A percentile compares a stretch with the other conserved stretches of the same genome.
phyloP scores from a whole-genome alignment of 2,797 vertebrate species.

The Hoplostethus mediterraneus region DNA sequence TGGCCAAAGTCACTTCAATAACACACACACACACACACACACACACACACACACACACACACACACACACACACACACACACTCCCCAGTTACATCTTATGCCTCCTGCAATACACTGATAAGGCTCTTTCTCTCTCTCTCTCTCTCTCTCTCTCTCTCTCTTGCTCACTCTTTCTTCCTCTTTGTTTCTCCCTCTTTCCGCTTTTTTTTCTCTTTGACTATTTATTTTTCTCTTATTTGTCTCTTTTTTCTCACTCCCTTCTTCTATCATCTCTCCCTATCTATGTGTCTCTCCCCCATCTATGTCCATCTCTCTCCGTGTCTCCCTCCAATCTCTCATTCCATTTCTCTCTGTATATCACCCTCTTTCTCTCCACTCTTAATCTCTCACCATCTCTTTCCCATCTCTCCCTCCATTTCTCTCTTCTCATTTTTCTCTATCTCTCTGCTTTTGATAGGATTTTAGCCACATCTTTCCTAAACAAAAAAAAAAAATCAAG shows the following conservation, averaged over 20 bases:
- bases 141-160: constrained; percentile 60
- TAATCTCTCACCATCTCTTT: neutral
- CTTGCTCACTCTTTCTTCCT: constrained; percentile 64
- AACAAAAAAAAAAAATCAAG: no score
- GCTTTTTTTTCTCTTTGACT: no score
- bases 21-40: constrained; percentile 62
- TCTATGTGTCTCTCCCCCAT: constrained; percentile 14
- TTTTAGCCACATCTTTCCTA: neutral
- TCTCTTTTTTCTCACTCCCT: constrained; percentile 41
- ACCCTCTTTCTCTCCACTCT: neutral
- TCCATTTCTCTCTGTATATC: constrained; percentile 12
- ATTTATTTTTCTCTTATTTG: no score
- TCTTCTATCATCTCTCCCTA: constrained; percentile 26
- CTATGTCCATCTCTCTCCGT: constrained; percentile 1
- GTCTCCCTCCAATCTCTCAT: neutral
- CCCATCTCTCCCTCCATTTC: constrained; percentile 2
- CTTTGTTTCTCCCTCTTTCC: constrained; percentile 44
- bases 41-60: constrained; percentile 43
- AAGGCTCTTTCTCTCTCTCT: constrained; percentile 71
- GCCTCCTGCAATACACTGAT: constrained; percentile 83
- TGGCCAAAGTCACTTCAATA: constrained; percentile 84
- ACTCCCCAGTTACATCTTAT: constrained; percentile 79
- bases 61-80: constrained; percentile 47
- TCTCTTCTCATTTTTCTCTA: neutral
- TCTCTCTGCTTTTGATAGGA: neutral